A percentile compares a stretch with the other conserved stretches of the same genome.
These are phyloP conservation scores for Myiagra hebetior DNA, from an alignment of 2,113 vertebrate species.

Conservation along the genomic window DNA sequence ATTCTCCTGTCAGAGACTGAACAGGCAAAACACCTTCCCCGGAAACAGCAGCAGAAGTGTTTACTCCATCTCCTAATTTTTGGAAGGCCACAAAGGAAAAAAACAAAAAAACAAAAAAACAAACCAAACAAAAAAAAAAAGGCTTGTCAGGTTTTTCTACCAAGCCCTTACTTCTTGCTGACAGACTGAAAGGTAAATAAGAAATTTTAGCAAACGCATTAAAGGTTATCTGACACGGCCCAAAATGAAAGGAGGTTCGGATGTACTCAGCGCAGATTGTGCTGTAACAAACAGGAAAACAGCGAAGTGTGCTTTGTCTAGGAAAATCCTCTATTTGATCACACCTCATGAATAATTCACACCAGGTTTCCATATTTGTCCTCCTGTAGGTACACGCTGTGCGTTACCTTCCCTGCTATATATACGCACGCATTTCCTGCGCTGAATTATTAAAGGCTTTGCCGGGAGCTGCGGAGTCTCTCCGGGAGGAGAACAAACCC, in stretches of 20 bases:
- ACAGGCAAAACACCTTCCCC: neutral
- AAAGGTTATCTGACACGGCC: neutral
- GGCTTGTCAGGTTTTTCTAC: neutral
- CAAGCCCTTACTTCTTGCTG: neutral
- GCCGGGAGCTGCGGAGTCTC: constrained; percentile 16
- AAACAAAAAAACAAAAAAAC: no score
- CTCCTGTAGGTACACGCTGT: constrained; percentile 50
- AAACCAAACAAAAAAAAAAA: neutral
- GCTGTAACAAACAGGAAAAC: constrained; percentile 36
- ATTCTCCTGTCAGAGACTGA: neutral
- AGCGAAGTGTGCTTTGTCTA: constrained; percentile 43
- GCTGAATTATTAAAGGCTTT: constrained; percentile 50
- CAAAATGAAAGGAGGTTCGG: neutral
- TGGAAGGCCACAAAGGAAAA: neutral
- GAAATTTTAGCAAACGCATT: neutral
- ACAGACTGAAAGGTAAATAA: neutral
- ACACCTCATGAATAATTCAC: constrained; percentile 64
- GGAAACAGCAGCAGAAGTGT: neutral
- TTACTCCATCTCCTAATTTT: neutral
- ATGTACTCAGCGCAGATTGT: neutral
- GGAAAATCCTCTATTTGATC: constrained; percentile 66
- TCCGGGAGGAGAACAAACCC: neutral
- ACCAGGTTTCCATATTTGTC: constrained; percentile 56
- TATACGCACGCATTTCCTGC: constrained; percentile 12
- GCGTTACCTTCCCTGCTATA: constrained; percentile 50